Base-by-base conservation (phyloP, 2,888 invertebrate genomes). In the Rhogogaster chlorosoma region DNA sequence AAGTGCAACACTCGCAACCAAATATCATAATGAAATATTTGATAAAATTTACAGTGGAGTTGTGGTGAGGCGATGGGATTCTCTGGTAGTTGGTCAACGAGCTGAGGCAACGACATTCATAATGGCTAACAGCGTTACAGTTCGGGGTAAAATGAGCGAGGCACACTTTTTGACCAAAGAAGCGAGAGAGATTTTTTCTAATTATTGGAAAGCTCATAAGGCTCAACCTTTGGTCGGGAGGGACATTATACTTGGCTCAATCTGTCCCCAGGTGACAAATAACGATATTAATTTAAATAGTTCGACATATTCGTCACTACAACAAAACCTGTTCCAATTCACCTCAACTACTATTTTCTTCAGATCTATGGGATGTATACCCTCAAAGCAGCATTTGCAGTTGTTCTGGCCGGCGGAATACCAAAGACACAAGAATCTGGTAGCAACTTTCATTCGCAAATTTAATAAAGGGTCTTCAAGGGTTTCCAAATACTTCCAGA, bases 351-450 rank as follows among this genome's bases (percentile, higher is more conserved):
- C 57, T 86, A 78, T 32, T 64, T 84, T 42, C 83, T 38, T 29
- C 91, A 97, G 96, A 96, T 98, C 2, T 98, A 97, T 93, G 98
- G 98, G n/a, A 95, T 98, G 90, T 97, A 98, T 92, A 94, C 97
- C 84, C 97, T 98, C 0, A 98, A 99, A 94, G 93, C 98, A 85
- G 97, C 98, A n/a, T 94, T 98, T 15, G 95, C 97, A 32, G 94
- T 98, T 32, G 96, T 94, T 18, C 91, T 95, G 18, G 94, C 95
- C 38, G 96, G 96, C 38, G 96, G 96, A 36, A 94, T 94, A 84
- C 89, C 93, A 73, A 93, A 93, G 86, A 90, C 93, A 10, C 92
- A 91, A 77, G 93, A 94, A 36, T 94, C 94, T 45, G 94, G 94
- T 89, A 94, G n/a, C 2, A 9, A 61, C 7, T 67, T 15, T 73